Conservation (phyloP, 2,888 invertebrate genomes). For the Campoletis raptor region DNA sequence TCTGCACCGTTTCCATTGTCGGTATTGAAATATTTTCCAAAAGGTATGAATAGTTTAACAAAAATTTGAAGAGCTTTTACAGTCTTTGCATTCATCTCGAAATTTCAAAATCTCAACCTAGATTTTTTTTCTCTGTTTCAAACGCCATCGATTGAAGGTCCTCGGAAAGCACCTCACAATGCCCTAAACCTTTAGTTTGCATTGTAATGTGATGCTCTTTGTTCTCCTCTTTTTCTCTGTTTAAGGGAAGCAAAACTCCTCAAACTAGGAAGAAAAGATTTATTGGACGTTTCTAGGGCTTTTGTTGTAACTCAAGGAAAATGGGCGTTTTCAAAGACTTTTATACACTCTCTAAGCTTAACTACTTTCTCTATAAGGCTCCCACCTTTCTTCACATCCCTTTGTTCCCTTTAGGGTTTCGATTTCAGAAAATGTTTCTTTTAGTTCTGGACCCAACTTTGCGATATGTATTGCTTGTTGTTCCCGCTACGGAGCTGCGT, state of each 20-base stretch:
- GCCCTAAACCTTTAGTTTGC: conserved; percentile 35
- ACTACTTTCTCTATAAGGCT: conserved; percentile 1
- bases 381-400: conserved; percentile 8
- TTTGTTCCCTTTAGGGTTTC: conserved; percentile 67
- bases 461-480: conserved; percentile 67
- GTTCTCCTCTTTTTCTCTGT: conserved; percentile 23
- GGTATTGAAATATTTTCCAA: conserved; percentile 3
- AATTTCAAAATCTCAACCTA: neutral
- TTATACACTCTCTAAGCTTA: neutral
- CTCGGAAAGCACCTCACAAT: conserved; percentile 9
- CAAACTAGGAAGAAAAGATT: conserved; percentile 43
- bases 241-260: conserved; percentile 1
- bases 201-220: conserved; percentile 65
- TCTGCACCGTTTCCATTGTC: neutral
- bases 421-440: conserved; percentile 57
- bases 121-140: neutral
- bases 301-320: neutral
- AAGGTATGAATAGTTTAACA: neutral
- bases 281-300: conserved; percentile 31
- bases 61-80: conserved; percentile 1
- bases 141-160: neutral
- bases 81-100: neutral
- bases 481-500: conserved; percentile 70
- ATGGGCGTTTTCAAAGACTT: conserved; percentile 33
- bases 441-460: conserved; percentile 67